A percentile compares a stretch with the other conserved stretches of the same genome.
Conservation (phyloP, 2,888 invertebrate species). For the Lithophane socia region DNA sequence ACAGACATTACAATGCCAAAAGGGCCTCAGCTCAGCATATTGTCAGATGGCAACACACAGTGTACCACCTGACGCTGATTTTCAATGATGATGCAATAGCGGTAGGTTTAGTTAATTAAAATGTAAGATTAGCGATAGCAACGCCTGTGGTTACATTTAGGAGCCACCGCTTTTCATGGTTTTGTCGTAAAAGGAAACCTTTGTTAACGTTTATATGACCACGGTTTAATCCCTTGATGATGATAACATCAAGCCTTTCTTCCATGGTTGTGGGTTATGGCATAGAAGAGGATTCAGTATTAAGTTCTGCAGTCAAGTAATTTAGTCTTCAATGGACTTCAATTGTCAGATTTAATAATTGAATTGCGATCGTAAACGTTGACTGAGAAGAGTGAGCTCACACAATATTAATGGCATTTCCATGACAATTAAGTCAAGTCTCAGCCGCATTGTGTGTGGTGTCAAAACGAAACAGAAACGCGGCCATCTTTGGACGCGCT, state of each 20-base stretch:
- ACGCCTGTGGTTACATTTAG: conserved; percentile 1
- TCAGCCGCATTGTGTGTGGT: too few species aligned
- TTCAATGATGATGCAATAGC: too few species aligned
- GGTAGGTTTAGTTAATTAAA: conserved; percentile 3
- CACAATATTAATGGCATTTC: not conserved
- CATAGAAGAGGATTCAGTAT: not conserved
- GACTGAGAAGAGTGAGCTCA: not conserved
- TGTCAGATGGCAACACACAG: too few species aligned
- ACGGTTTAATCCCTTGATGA: conserved; percentile 50
- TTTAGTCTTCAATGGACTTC: not conserved
- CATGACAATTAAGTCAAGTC: not conserved
- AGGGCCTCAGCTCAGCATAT: too few species aligned
- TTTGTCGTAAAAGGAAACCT: conserved; percentile 56
- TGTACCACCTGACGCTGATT: too few species aligned
- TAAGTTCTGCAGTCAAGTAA: not conserved
- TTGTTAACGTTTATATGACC: conserved; percentile 62
- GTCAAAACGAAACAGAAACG: too few species aligned
- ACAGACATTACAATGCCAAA: too few species aligned
- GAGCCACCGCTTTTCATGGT: conserved; percentile 21
- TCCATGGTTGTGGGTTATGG: conserved; percentile 31
- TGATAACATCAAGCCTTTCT: conserved; percentile 54
- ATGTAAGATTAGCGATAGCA: conserved; percentile 34
- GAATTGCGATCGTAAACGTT: too few species aligned
- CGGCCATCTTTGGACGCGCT: too few species aligned
- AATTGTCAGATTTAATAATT: not conserved